phyloP scores from a whole-genome alignment of 2,113 vertebrate genomes.

The Austrofundulus limnaeus region DNA sequence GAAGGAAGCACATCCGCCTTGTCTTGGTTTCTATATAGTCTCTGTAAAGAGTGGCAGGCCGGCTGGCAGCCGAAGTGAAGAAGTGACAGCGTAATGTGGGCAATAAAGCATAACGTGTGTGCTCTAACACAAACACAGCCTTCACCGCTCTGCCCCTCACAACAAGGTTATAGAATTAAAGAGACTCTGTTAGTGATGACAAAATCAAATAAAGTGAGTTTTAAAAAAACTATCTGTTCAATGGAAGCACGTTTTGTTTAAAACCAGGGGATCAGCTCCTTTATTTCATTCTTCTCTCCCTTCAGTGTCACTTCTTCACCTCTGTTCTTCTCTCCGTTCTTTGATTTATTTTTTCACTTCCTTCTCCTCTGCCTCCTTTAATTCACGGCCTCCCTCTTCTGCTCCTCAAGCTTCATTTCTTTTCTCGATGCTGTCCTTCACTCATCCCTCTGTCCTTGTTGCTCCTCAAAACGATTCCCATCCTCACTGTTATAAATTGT shows the following conservation, averaged over 20 bases:
- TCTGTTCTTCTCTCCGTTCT: not conserved
- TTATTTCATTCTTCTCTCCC: not conserved
- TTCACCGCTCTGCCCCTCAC: constrained; percentile 19
- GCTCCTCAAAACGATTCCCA: constrained; percentile 1
- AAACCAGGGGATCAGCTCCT: constrained; percentile 13
- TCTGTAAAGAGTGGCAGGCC: constrained; percentile 14
- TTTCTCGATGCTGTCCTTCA: constrained; percentile 2
- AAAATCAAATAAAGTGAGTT: constrained; percentile 20
- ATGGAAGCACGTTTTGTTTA: constrained; percentile 41
- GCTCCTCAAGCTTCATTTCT: constrained; percentile 14
- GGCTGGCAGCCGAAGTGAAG: constrained; percentile 12
- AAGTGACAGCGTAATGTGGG: constrained; percentile 24
- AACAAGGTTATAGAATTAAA: constrained; percentile 46
- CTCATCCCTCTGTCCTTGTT: not conserved
- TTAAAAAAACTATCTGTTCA: constrained; percentile 19
- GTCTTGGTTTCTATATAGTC: constrained; percentile 11
- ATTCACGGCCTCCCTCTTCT: constrained; percentile 9
- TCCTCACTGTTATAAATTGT: not conserved
- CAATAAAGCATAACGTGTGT: constrained; percentile 36
- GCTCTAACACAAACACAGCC: constrained; percentile 25
- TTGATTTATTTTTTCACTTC: constrained; percentile 31
- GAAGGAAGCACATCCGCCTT: constrained; percentile 11
- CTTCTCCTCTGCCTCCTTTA: constrained; percentile 17
- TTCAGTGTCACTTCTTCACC: not conserved
- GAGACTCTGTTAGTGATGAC: constrained; percentile 22